Base-by-base conservation (phyloP, 1,140 invertebrate species). In the Schlechtendalia chinensis region DNA sequence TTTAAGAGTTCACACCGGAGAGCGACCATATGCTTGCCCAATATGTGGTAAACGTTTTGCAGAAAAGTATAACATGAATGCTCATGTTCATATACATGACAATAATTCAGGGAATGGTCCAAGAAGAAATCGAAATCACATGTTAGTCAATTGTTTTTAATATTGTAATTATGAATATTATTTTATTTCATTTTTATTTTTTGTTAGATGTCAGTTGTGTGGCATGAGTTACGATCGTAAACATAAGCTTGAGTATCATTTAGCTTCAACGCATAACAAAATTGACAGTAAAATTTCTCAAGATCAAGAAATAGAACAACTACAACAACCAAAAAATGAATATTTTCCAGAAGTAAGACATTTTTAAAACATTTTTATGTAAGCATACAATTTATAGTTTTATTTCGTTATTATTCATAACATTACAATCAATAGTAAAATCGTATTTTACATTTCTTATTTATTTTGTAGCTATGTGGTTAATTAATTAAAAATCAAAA, bases 1-100 rank as follows among this genome's bases (percentile, higher is more conserved):
- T 83, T 87, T 91, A 83, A 87, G 90, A 54, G 89, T 89, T 8
- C 91, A 92, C 83, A 91, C 90, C 0, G 90, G 90, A 19, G 90
- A 92, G 84, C 90, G 90, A 84, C 89, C 89, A 8, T 91, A 90
- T 83, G 87, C 85, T 77, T 92, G 91, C 83, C 85, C 85, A 14
- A 86, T 87, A 45, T 92, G 91, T 85, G 88, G 88, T 24, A 92
- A 91, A 85, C 87, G 89, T 27, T 92, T 84, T 82, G 82, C 90
- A 0, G 90, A 93, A 85, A 88, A 89, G 58, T 88, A 88, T 80
- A 88, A 88, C 83, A 84, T 89, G 53, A 84, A 86, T 24, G 85
- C 86, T 17, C 88, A 88, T 83, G 83, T 86, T 75, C 86, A 87
- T 83, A 86, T 86, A 61, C 87, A 88, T 75, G 85, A 86, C 54